A percentile compares a stretch with the other conserved stretches of the same genome.
Evolutionary conservation across 2,888 invertebrate species (phyloP).

Genomic region (Eilema sororculum): DNA sequence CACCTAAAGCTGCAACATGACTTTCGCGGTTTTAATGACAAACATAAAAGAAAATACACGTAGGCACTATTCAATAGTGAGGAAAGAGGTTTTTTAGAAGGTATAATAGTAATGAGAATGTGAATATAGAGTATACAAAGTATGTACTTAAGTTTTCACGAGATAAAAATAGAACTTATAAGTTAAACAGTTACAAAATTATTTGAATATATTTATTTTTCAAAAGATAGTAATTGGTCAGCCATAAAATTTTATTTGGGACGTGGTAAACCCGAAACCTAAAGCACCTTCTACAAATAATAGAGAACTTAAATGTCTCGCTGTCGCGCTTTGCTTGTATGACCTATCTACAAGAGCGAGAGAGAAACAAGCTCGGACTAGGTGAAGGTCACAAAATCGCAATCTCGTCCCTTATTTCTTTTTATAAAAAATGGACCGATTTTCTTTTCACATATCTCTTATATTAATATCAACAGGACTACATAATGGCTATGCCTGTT

Average conservation of each 20-base stretch:
- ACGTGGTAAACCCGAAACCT: background rate
- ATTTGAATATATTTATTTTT: background rate
- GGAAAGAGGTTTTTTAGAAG: background rate
- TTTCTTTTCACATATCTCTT: background rate
- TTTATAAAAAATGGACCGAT: background rate
- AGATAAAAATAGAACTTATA: constrained; percentile 1
- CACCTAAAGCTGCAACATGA: constrained; percentile 32
- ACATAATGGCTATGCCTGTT: no score
- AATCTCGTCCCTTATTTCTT: background rate
- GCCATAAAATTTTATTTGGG: background rate
- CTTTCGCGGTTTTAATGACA: background rate
- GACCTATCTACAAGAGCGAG: background rate
- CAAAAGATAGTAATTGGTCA: constrained; percentile 3
- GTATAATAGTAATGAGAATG: background rate
- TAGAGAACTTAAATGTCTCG: background rate
- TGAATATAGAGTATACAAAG: background rate
- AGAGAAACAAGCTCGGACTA: constrained; percentile 1
- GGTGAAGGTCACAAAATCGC: background rate
- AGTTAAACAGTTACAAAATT: constrained; percentile 1
- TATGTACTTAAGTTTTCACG: background rate
- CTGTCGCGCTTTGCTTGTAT: background rate
- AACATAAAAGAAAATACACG: background rate
- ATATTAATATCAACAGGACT: background rate
- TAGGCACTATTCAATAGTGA: background rate
- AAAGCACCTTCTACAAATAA: background rate